Percentiles rank a stretch among this genome's conserved stretches.
Evolutionary conservation across 1,140 invertebrate genomes (phyloP).

Genomic region (Calosoma granatense): DNA sequence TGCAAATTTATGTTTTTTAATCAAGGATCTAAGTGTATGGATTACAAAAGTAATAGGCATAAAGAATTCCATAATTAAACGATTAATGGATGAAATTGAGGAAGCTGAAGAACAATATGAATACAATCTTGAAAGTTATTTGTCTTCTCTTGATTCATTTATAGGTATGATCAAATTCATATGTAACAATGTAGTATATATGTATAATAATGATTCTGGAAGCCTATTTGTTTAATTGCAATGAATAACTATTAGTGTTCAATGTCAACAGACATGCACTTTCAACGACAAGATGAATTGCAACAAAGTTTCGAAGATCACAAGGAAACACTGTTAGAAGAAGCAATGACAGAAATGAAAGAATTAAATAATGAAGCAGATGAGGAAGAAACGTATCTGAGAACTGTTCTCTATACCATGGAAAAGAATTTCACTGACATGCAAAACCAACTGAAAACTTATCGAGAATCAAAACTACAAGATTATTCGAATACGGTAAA

Average conservation of each 20-base stretch:
- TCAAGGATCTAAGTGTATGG: conserved; percentile 40
- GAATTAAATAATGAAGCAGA: neutral
- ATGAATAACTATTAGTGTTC: neutral
- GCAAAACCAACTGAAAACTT: conserved; percentile 14
- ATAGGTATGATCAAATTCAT: conserved; percentile 40
- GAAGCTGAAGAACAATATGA: conserved; percentile 59
- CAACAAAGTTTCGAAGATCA: neutral
- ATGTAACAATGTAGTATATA: too few relatives aligned
- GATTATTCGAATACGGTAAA: neutral
- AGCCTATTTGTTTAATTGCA: too few relatives aligned
- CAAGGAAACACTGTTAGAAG: neutral
- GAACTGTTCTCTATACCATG: conserved; percentile 2
- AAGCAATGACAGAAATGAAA: neutral
- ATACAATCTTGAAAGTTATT: conserved; percentile 54
- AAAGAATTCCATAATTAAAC: conserved; percentile 54
- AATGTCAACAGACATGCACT: neutral
- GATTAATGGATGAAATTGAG: conserved; percentile 51
- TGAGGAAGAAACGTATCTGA: neutral
- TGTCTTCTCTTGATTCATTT: conserved; percentile 53
- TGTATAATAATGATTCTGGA: too few relatives aligned
- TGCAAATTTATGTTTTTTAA: conserved; percentile 12
- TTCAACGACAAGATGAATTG: neutral
- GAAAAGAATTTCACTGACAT: conserved; percentile 2
- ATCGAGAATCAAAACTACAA: conserved; percentile 6
- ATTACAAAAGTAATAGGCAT: conserved; percentile 49